Percentiles rank a stretch among this genome's conserved stretches.
phyloP scores from a whole-genome alignment of 2,888 invertebrate genomes.

The Rhabditoides inermis region DNA sequence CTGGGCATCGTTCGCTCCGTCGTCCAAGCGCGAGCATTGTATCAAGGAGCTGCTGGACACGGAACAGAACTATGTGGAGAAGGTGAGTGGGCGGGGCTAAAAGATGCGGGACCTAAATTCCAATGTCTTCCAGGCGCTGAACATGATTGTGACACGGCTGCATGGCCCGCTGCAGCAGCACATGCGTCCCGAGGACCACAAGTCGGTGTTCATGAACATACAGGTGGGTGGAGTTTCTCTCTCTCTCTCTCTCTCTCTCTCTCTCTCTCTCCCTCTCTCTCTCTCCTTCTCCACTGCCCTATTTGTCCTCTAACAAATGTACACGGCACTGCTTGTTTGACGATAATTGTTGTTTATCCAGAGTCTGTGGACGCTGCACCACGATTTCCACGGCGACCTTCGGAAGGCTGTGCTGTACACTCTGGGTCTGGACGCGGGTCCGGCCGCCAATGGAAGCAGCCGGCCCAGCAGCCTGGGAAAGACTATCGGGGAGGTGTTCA shows the following conservation, averaged over 20 bases:
- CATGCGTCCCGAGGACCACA: conserved; percentile 69
- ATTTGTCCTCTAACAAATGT: too few relatives aligned
- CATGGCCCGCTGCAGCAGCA: conserved; percentile 61
- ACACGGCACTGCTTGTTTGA: too few relatives aligned
- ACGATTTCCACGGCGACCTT: conserved; percentile 25
- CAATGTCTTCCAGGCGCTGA: too few relatives aligned
- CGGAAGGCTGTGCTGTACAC: conserved; percentile 30
- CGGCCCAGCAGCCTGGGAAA: conserved; percentile 15
- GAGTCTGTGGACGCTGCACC: conserved; percentile 24
- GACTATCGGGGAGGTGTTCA: conserved; percentile 72
- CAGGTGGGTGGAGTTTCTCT: conserved; percentile 60
- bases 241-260: background rate
- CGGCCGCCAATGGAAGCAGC: conserved; percentile 7
- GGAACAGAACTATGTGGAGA: conserved; percentile 85
- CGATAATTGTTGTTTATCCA: conserved; percentile 8
- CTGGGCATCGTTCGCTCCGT: conserved; percentile 43
- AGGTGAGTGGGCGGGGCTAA: too few relatives aligned
- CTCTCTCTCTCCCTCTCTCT: background rate
- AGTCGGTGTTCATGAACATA: conserved; percentile 79
- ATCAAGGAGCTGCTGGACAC: conserved; percentile 81
- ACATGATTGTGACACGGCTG: conserved; percentile 54
- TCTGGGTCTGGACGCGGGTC: conserved; percentile 12
- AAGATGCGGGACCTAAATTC: too few relatives aligned
- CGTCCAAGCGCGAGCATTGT: conserved; percentile 78
- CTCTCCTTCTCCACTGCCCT: background rate